Evolutionary conservation across 35 echinoderm and acorn worm genomes (phyloP).

Genomic region (Apostichopus parvimensis): DNA sequence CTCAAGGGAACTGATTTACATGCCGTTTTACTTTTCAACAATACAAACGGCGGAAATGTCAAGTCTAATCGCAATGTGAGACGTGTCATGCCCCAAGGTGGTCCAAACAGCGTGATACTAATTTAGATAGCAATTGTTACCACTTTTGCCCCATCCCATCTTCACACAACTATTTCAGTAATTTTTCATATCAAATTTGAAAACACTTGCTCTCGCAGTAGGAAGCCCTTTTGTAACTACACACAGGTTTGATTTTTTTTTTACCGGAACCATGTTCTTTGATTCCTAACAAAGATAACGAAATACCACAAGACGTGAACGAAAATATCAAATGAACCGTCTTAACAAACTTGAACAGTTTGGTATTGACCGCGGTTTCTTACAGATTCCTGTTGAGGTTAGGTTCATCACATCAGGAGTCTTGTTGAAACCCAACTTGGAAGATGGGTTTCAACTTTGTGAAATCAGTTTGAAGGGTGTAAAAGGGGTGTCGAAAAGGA

Average conservation of each 20-base stretch:
- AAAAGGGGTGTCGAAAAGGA: background rate
- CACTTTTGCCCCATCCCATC: conserved; percentile 49
- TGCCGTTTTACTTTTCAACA: conserved; percentile 53
- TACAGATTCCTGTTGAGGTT: background rate
- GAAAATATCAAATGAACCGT: background rate
- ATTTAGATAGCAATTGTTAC: conserved; percentile 66
- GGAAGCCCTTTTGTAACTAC: conserved; percentile 35
- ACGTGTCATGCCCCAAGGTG: conserved; percentile 50
- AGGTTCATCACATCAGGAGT: background rate
- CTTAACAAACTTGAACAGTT: background rate
- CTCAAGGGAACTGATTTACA: conserved; percentile 21
- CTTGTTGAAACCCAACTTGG: background rate
- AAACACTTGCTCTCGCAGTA: conserved; percentile 55
- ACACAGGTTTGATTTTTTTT: conserved; percentile 6
- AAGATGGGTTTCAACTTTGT: background rate
- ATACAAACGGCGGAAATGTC: conserved; percentile 45
- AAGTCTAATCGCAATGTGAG: conserved; percentile 52
- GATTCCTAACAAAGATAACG: too few species aligned
- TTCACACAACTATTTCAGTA: conserved; percentile 65
- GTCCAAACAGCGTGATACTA: conserved; percentile 31
- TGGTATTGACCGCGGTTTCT: background rate
- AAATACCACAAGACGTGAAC: too few species aligned
- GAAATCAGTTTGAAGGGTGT: background rate
- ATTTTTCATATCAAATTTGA: conserved; percentile 72
- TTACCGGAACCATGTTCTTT: too few species aligned